Conservation (phyloP, 2,113 vertebrate genomes). For the Charina bottae region DNA sequence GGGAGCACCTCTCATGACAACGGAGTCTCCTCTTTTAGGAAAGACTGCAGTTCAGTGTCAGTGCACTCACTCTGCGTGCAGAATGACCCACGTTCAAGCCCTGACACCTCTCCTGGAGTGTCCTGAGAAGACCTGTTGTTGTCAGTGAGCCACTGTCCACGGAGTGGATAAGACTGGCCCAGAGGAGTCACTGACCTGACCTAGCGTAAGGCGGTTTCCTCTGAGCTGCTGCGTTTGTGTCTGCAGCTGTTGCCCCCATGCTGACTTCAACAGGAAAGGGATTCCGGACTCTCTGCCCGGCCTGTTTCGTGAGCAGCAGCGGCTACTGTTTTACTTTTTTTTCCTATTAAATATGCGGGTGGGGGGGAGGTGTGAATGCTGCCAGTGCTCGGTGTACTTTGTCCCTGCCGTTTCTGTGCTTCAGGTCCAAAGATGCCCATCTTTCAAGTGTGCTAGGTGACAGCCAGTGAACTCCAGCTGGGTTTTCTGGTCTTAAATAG, state of each 20-base stretch:
- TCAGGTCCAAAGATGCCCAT: neutral
- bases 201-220: neutral
- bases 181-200: rapidly evolving
- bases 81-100: neutral
- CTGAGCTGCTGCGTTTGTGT: neutral
- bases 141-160: neutral
- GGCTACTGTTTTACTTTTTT: neutral
- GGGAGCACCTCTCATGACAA: neutral
- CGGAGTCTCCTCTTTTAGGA: neutral
- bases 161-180: no score
- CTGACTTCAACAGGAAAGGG: no score
- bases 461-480: neutral
- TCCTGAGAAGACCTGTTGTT: neutral
- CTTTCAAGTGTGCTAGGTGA: neutral
- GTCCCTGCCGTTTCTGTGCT: neutral
- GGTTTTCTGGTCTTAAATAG: no score
- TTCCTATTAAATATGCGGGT: neutral
- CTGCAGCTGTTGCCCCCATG: neutral
- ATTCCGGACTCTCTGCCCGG: neutral
- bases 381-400: neutral
- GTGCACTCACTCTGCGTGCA: neutral
- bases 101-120: neutral
- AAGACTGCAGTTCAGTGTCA: no score
- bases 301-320: neutral
- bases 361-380: neutral